Percentiles rank a stretch among this genome's conserved stretches.
phyloP scores from a whole-genome alignment of 1,140 invertebrate genomes.

The Ooceraea biroi region DNA sequence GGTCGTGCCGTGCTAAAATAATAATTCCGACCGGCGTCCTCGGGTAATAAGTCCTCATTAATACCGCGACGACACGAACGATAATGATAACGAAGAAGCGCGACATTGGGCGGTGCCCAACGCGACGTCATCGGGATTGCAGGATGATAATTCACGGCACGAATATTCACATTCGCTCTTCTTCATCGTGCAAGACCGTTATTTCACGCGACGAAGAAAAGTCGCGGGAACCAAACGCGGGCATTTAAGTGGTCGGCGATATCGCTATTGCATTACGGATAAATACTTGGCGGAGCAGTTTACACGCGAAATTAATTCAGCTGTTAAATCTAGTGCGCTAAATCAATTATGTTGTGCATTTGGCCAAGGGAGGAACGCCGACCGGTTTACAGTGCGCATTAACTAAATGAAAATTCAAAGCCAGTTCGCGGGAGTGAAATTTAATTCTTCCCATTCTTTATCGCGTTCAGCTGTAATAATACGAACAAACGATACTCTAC shows the following conservation, averaged over 20 bases:
- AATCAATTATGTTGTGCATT: conserved; percentile 66
- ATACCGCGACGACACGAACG: conserved; percentile 51
- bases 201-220: background rate
- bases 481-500: conserved; percentile 55
- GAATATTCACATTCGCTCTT: conserved; percentile 26
- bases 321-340: conserved; percentile 69
- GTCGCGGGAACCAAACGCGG: background rate
- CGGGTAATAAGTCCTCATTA: conserved; percentile 78
- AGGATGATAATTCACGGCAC: conserved; percentile 21
- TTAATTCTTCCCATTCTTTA: conserved; percentile 71
- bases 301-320: conserved; percentile 68
- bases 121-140: background rate
- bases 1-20: conserved; percentile 69
- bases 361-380: background rate
- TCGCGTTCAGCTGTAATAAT: conserved; percentile 51
- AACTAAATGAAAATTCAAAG: conserved; percentile 74
- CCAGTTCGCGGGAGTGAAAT: conserved; percentile 38
- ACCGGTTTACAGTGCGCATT: conserved; percentile 66
- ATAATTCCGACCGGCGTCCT: conserved; percentile 65
- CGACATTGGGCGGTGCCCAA: background rate
- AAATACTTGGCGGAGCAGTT: conserved; percentile 58
- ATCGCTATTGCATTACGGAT: conserved; percentile 42
- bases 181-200: background rate
- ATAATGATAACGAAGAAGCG: conserved; percentile 54
- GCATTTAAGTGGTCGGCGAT: conserved; percentile 38